These are phyloP conservation scores for Elymnias hypermnestra DNA, from an alignment of 1,140 invertebrate genomes.

Conservation along the genomic window DNA sequence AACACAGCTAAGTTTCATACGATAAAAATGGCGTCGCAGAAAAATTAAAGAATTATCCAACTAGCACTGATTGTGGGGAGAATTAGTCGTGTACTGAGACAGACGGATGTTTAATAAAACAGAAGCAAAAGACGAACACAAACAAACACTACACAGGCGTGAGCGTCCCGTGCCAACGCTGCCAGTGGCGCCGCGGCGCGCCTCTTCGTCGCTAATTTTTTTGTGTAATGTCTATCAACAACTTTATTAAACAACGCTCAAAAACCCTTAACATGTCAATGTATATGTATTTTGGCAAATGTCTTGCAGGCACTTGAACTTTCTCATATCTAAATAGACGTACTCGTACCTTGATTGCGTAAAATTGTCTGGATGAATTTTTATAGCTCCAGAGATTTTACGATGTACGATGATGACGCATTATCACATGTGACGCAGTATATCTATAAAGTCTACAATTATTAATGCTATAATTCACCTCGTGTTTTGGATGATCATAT, in stretches of 20 bases:
- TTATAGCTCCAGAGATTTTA: conserved; percentile 11
- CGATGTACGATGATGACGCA: conserved; percentile 15
- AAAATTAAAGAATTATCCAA: conserved; percentile 34
- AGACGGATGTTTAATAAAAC: conserved; percentile 67
- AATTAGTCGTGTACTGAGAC: conserved; percentile 63
- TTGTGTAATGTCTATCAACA: conserved; percentile 32
- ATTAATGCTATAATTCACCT: background rate
- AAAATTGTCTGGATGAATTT: conserved; percentile 14
- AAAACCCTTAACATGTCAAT: background rate
- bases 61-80: conserved; percentile 50
- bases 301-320: background rate
- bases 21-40: conserved; percentile 42
- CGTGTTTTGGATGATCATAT: background rate
- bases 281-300: background rate
- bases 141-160: conserved; percentile 53
- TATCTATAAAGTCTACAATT: background rate
- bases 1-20: conserved; percentile 17
- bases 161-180: conserved; percentile 54
- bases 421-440: conserved; percentile 7
- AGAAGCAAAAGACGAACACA: conserved; percentile 66
- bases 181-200: conserved; percentile 53
- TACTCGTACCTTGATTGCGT: conserved; percentile 4
- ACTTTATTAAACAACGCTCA: background rate
- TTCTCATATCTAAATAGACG: background rate
- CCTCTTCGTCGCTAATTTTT: conserved; percentile 49